These are phyloP conservation scores for Crotalus horridus DNA, from an alignment of 2,113 vertebrate species.

Conservation along the genomic window DNA sequence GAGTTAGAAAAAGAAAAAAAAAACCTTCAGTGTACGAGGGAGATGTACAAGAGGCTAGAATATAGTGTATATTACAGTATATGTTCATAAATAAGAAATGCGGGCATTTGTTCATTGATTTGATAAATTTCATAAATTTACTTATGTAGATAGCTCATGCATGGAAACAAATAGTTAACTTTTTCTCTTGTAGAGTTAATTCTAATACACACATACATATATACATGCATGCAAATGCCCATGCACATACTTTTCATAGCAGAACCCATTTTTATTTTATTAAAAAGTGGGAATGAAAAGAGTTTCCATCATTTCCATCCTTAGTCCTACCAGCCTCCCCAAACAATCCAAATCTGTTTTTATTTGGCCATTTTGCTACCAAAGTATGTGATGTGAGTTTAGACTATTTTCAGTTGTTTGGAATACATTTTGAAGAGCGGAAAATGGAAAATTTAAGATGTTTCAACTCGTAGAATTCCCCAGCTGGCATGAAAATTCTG, in stretches of 20 bases:
- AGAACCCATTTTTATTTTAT: neutral
- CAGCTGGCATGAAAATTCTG: neutral
- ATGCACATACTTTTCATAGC: neutral
- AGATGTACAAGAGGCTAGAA: neutral
- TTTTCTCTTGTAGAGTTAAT: neutral
- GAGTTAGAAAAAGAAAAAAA: neutral
- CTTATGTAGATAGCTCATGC: neutral
- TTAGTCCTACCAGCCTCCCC: neutral
- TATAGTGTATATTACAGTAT: neutral
- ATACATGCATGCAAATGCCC: neutral
- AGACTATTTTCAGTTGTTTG: neutral
- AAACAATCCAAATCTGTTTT: neutral
- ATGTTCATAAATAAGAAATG: neutral
- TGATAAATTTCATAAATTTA: neutral
- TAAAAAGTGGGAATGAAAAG: neutral
- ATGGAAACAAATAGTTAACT: neutral
- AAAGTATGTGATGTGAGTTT: neutral
- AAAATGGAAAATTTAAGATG: neutral
- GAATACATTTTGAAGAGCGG: neutral
- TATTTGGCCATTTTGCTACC: neutral
- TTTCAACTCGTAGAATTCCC: neutral
- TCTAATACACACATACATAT: neutral
- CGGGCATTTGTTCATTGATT: neutral
- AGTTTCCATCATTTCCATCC: neutral
- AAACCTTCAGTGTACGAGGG: neutral